Evolutionary conservation across 2,113 vertebrate genomes (phyloP), one percentile per base, ranked within the genome.

Genomic region (Elephantulus edwardii): DNA sequence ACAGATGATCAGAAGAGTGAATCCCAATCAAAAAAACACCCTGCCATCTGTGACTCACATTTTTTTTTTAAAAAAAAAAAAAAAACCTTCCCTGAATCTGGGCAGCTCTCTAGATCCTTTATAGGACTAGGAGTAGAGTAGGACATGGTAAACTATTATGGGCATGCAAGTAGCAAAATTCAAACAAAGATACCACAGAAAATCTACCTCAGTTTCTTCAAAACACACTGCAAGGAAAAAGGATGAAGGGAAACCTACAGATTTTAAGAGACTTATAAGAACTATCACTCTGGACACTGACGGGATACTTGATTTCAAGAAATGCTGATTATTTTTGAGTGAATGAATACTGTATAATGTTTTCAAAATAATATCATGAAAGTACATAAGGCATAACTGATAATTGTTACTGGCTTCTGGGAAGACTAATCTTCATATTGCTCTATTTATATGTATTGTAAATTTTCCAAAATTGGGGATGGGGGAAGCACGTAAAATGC

Each of bases 241-340:
- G 16, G 22, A 58, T 62, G 4, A 16, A 24, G 13, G 8, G 26
- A 19, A 9, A 16, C 16, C 46, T 83, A 72, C 1, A 84, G 40
- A 74, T 48, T 83, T 70, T 42, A 72, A 62, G 54, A 82, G 50
- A 72, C 46, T 84, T 71, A 48, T 82, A 91, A 77, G 44, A 88
- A 4, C 0, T 50, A 58, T 33, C 50, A 83, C 64, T 89, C 11
- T 83, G 44, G 76, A 88, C 28, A 56, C 44, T 62, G 58, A 78
- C 76, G 79, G 60, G 35, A 16, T 85, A 77, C 30, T 42, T 42
- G 14, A 66, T 54, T 84, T 48, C 71, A 66, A 62, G 28, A 91
- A 90, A 74, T 28, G 62, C 33, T n/a, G 30, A 17, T 17, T 66
- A 35, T 66, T 33, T 5, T 17, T 66, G 64, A 52, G 16, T 22